Percentiles rank a stretch among this genome's conserved stretches.
phyloP scores from a whole-genome alignment of 2,113 vertebrate genomes.

The Pionites leucogaster region DNA sequence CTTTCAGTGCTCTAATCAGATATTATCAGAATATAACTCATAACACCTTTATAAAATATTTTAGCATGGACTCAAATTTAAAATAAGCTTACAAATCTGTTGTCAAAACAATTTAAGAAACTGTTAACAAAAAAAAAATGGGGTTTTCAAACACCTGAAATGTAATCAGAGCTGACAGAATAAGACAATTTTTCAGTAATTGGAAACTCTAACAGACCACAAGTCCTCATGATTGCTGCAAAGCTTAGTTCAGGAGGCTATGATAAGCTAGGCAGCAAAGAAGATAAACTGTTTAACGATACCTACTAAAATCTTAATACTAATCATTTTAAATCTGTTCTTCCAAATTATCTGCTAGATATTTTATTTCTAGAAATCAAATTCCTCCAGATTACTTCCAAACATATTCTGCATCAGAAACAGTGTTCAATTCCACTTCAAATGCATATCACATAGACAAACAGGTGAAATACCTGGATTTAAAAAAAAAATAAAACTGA shows the following conservation, averaged over 20 bases:
- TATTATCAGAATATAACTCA: neutral
- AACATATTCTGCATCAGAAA: neutral
- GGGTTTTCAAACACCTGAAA: neutral
- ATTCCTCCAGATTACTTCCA: neutral
- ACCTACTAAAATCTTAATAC: neutral
- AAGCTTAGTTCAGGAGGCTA: neutral
- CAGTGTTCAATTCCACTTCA: neutral
- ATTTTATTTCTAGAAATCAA: slow-evolving; percentile 13
- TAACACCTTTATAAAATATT: neutral
- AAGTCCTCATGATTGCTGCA: neutral
- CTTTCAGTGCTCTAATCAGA: neutral
- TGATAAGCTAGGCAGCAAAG: neutral
- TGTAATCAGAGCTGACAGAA: neutral
- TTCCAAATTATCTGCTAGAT: neutral
- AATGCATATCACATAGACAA: neutral
- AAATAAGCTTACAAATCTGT: neutral
- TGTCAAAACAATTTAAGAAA: neutral
- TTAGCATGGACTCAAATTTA: neutral
- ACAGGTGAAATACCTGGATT: neutral
- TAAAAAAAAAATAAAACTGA: neutral
- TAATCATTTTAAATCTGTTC: neutral
- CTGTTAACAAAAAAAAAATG: neutral
- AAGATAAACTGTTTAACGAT: neutral
- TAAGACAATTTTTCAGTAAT: neutral
- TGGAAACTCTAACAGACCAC: neutral